Evolutionary conservation across 2,888 invertebrate genomes (phyloP), one percentile per base, ranked within the genome.

Genomic region (Volucella zonaria): DNA sequence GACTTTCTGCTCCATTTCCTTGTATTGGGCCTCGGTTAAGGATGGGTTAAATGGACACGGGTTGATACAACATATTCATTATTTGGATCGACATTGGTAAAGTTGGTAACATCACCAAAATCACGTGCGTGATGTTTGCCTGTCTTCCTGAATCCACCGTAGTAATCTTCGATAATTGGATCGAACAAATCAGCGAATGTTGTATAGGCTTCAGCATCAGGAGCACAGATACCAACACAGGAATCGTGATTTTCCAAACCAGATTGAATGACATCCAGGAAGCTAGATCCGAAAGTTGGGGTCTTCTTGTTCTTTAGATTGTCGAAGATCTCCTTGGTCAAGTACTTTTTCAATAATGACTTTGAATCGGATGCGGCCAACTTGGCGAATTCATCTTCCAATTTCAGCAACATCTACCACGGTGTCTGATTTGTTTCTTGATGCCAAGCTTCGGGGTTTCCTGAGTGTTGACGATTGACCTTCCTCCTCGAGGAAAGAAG

Each of bases 161-260:
- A 98, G 94, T 98, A 98, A 92, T 98, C 98, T 92, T 98, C 97
- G 92, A 99, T 99, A 94, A 99, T 96, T 92, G 98, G 98, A 93
- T 99, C 97, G 93, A 99, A 99, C 88, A 99, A 94, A 77, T 96
- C 97, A 87, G 96, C 94, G 92, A 99, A 99, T 75, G 96, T 94
- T 89, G 96, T 95, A 94, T 99, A 99, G 74, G 98, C 92, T 93
- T 99, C 98, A 87, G 98, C 98, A 92, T 99, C 99, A 82, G 98
- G 98, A 79, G 99, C 99, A 92, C 98, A 99, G 93, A 99, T 96
- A 92, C 99, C 98, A 87, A 98, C 97, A 90, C 98, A 98, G 87
- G 98, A 98, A 93, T 99, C 98, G 92, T 96, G 95, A 93, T 99
- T 99, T 93, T 98, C 97, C 91, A 98, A 93, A 96, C 98, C 99